Percentiles rank a stretch among this genome's conserved stretches.
These are phyloP conservation scores for Campylorhamphus procurvoides DNA, from an alignment of 2,113 vertebrate genomes.

Conservation along the genomic window DNA sequence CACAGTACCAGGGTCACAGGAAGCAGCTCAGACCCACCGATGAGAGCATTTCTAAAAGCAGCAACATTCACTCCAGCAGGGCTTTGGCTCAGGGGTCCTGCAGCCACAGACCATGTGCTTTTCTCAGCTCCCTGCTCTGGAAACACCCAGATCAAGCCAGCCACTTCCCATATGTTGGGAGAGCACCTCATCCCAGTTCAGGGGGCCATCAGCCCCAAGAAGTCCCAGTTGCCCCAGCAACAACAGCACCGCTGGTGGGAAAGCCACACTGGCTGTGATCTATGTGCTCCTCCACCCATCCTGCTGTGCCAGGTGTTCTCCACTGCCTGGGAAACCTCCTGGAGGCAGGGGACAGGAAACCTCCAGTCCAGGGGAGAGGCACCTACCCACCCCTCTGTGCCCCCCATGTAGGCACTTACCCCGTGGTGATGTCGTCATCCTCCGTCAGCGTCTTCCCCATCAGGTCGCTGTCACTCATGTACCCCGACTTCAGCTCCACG, in stretches of 20 bases:
- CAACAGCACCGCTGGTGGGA: background rate
- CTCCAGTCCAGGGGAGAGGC: rapidly evolving
- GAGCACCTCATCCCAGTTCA: background rate
- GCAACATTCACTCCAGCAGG: background rate
- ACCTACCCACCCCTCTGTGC: conserved; percentile 74
- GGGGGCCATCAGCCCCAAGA: background rate
- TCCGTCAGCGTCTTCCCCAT: conserved; percentile 85
- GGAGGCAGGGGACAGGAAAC: background rate
- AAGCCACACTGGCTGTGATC: background rate
- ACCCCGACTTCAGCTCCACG: conserved; percentile 88
- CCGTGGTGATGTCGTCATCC: conserved; percentile 90
- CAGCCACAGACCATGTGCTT: background rate
- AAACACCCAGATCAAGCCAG: background rate
- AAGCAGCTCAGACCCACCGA: background rate
- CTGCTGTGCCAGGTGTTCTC: background rate
- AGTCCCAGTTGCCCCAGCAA: background rate
- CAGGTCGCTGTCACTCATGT: conserved; percentile 87
- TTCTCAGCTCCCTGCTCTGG: background rate
- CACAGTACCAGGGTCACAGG: background rate
- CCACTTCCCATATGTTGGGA: rapidly evolving
- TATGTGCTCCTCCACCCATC: rapidly evolving
- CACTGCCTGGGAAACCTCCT: background rate
- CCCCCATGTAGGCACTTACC: conserved; percentile 62
- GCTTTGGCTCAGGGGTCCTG: background rate
- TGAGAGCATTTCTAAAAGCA: background rate